phyloP scores from a whole-genome alignment of 2,888 invertebrate species.

The Sphaerophoria taeniata region DNA sequence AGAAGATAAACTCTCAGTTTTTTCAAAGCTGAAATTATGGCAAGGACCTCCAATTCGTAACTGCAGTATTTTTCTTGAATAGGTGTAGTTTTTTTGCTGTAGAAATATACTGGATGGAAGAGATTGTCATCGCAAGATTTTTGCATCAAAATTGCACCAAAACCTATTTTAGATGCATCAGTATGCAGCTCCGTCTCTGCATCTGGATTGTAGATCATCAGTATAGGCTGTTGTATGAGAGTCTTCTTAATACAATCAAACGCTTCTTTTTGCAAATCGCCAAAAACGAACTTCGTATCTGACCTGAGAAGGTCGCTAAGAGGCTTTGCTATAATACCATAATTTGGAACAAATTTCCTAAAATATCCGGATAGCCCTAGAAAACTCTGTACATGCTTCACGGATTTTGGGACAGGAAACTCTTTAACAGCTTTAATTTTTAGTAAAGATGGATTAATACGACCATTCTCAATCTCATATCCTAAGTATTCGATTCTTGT shows the following conservation, averaged over 20 bases:
- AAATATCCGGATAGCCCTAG: background rate
- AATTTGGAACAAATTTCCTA: background rate
- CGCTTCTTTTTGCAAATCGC: too few species aligned
- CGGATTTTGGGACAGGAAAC: slow-evolving; percentile 30
- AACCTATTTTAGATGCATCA: slow-evolving; percentile 5
- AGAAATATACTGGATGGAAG: slow-evolving; percentile 2
- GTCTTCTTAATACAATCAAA: too few species aligned
- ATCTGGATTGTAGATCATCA: background rate
- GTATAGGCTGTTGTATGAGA: too few species aligned
- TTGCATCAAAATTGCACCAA: slow-evolving; percentile 1
- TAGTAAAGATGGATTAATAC: background rate
- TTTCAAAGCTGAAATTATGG: background rate
- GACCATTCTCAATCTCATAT: slow-evolving; percentile 5
- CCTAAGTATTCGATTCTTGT: slow-evolving; percentile 35
- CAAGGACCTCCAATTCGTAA: slow-evolving; percentile 18
- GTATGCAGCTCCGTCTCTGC: background rate
- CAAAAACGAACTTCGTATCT: background rate
- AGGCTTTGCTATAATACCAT: background rate
- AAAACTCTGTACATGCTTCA: slow-evolving; percentile 35
- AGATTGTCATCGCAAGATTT: background rate
- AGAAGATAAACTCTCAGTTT: background rate
- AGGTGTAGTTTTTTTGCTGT: background rate
- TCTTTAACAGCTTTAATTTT: slow-evolving; percentile 14
- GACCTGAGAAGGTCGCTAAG: background rate
- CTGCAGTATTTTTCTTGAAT: slow-evolving; percentile 2